A percentile compares a stretch with the other conserved stretches of the same genome.
phyloP scores from a whole-genome alignment of 2,888 invertebrate genomes.

The Heteromurus nitidus region DNA sequence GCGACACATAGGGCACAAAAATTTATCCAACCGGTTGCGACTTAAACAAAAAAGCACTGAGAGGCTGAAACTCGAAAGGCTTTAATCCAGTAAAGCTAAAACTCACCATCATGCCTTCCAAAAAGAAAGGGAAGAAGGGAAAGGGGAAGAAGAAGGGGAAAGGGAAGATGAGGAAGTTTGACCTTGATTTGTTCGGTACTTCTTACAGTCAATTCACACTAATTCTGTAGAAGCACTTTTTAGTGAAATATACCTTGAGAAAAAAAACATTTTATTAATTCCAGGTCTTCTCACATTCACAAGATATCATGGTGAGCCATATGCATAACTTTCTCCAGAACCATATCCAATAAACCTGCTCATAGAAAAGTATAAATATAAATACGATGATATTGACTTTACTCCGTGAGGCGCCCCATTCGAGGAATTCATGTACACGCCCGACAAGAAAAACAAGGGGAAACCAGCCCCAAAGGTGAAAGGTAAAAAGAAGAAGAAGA shows the following conservation, averaged over 20 bases:
- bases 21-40: not conserved
- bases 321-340: not conserved
- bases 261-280: not conserved
- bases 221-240: not conserved
- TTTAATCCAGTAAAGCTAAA: not conserved
- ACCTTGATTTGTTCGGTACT: constrained; percentile 70
- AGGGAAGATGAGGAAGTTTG: constrained; percentile 67
- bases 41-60: not conserved
- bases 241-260: not conserved
- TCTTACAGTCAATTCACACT: not conserved
- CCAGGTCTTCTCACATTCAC: constrained; percentile 71
- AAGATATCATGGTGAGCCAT: constrained; percentile 58
- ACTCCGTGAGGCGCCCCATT: constrained; percentile 60
- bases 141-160: constrained; percentile 44
- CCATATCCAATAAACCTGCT: not conserved
- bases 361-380: not conserved
- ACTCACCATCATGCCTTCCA: constrained; percentile 43
- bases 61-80: no score
- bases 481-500: constrained; percentile 55
- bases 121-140: constrained; percentile 49
- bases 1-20: not conserved
- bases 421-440: constrained; percentile 70
- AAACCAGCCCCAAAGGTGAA: constrained; percentile 34
- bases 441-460: constrained; percentile 63
- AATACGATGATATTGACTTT: not conserved